These are phyloP conservation scores for Geopemphigus sp. DNA, from an alignment of 1,140 invertebrate genomes.

Conservation along the genomic window DNA sequence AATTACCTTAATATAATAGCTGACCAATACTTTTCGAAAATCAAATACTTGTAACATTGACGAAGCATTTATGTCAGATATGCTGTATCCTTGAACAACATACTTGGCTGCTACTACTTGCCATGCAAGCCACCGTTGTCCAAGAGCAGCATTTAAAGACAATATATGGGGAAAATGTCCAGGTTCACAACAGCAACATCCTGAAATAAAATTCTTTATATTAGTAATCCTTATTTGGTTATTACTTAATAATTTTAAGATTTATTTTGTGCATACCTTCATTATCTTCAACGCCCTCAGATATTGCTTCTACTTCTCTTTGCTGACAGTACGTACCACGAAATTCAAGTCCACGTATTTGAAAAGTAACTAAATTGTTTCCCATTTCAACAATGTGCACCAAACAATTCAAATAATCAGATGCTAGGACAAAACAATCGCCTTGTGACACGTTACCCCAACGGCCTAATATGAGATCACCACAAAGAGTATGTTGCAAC, in stretches of 20 bases:
- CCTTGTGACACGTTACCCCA: constrained; percentile 91
- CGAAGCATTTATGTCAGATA: constrained; percentile 93
- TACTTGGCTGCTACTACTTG: constrained; percentile 92
- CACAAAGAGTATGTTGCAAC: constrained; percentile 92
- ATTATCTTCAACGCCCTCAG: constrained; percentile 93
- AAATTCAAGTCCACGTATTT: constrained; percentile 95
- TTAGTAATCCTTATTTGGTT: too few relatives aligned
- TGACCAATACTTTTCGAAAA: constrained; percentile 92
- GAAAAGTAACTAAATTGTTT: constrained; percentile 98
- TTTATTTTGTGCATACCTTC: constrained; percentile 62
- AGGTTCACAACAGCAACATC: constrained; percentile 89
- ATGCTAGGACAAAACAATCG: constrained; percentile 96
- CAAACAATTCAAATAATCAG: constrained; percentile 95
- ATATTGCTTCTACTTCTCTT: constrained; percentile 94
- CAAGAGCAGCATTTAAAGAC: constrained; percentile 92
- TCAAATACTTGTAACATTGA: constrained; percentile 98
- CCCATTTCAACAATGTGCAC: constrained; percentile 97
- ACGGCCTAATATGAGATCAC: constrained; percentile 81
- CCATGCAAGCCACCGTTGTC: constrained; percentile 97
- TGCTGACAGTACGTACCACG: constrained; percentile 99
- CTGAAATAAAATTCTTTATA: constrained; percentile 55
- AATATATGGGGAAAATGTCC: constrained; percentile 88
- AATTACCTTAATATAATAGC: constrained; percentile 92
- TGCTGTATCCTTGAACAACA: constrained; percentile 96
- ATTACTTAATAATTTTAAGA: background rate